Evolutionary conservation across 2,797 vertebrate species (phyloP), one percentile per base, ranked within the genome.

Genomic region (Coregonus sp.): DNA sequence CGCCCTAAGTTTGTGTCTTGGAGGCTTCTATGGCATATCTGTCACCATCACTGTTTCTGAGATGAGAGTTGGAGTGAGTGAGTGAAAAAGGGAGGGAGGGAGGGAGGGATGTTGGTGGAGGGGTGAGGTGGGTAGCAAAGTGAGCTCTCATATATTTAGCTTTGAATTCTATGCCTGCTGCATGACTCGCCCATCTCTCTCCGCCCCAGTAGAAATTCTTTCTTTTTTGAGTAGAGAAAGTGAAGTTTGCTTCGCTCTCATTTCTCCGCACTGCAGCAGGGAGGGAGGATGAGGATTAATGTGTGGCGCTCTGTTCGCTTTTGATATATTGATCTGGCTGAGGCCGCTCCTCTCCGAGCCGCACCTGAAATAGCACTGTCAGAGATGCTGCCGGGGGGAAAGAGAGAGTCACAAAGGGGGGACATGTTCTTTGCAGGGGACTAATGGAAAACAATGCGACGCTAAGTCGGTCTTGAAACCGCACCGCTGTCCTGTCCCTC

Each of bases 361-460:
- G 82, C 80, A 91, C 91, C 90, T 86, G 86, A 94, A 94, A 94
- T 94, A 92, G 92, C 87, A 75, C 82, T 66, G 72, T 72, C 85
- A 75, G 40, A 71, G 20, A 50, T 50, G 47, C 14, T 71, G 47
- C n/a, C 85, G 66, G 40, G 16, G 11, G 50, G 47, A 71, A 14
- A 52, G 7, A 71, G 18, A 71, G 14, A 51, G 2, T n/a, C 18
- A 9, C 16, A 50, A 14, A n/a, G 67, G 16, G 47, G 33, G 68
- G 50, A 69, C 33, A 25, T 54, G n/a, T 61, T 61, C 59, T 54
- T 14, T 67, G 9, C 69, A 25, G 6, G 61, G 69, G 29, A 35
- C 18, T 72, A 18, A 66, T 35, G 59, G 59, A 72, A 65, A 70
- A 25, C 69, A 35, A 35, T 25, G 52, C 7, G 75, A 74, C 2